These are phyloP conservation scores for Sebastolobus alascanus DNA, from an alignment of 2,797 vertebrate genomes.

Conservation along the genomic window DNA sequence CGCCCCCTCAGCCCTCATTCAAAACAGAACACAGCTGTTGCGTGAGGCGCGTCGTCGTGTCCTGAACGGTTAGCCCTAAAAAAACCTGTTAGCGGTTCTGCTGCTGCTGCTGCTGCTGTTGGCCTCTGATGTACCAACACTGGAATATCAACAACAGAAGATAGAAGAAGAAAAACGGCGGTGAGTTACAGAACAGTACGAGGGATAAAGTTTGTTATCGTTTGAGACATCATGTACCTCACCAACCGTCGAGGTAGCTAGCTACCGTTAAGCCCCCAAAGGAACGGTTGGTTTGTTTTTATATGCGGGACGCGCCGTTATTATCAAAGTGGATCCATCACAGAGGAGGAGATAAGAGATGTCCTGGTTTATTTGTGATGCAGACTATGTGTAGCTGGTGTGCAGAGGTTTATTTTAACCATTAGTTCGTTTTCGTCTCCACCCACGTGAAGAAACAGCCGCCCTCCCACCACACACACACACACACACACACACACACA, in stretches of 20 bases:
- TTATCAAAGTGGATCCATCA: slow-evolving; percentile 36
- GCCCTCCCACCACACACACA: slow-evolving; percentile 27
- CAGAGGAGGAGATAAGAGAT: not conserved
- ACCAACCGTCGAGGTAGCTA: slow-evolving; percentile 52
- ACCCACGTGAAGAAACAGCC: slow-evolving; percentile 53
- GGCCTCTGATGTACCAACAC: slow-evolving; percentile 48
- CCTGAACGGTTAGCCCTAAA: slow-evolving; percentile 36
- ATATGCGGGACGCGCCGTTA: slow-evolving; percentile 44
- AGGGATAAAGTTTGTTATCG: slow-evolving; percentile 43
- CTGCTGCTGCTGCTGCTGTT: not conserved
- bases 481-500: not conserved
- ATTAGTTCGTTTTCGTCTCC: not conserved
- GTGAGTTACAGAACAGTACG: slow-evolving; percentile 46
- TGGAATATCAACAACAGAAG: slow-evolving; percentile 51
- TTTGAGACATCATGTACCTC: slow-evolving; percentile 1
- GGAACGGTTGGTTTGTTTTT: slow-evolving; percentile 65
- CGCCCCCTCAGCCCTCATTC: slow-evolving; percentile 84
- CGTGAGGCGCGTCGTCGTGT: slow-evolving; percentile 57
- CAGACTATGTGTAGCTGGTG: not conserved
- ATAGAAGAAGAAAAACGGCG: slow-evolving; percentile 42
- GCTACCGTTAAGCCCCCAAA: slow-evolving; percentile 51
- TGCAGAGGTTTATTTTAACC: not conserved
- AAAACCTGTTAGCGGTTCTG: slow-evolving; percentile 40
- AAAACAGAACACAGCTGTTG: slow-evolving; percentile 86
- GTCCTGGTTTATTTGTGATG: not conserved